phyloP scores from a whole-genome alignment of 2,888 invertebrate species.

The Nephrotoma guestfalica region DNA sequence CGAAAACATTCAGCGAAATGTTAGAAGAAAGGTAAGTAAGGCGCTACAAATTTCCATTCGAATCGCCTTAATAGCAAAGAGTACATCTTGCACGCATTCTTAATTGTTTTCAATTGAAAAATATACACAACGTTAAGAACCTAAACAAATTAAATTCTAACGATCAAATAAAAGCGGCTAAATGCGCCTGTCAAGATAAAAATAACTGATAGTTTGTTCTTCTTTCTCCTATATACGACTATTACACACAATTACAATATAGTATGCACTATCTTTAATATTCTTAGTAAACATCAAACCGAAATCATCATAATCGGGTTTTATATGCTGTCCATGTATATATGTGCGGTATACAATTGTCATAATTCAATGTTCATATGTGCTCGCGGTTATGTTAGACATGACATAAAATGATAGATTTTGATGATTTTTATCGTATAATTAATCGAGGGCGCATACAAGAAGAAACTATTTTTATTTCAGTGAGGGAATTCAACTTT shows the following conservation, averaged over 20 bases:
- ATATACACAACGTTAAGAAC: neutral
- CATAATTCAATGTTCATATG: neutral
- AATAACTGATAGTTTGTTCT: neutral
- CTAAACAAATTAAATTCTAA: neutral
- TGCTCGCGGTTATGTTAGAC: neutral
- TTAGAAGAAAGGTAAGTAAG: constrained; percentile 62
- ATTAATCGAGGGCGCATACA: neutral
- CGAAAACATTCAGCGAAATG: constrained; percentile 91
- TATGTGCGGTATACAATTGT: neutral
- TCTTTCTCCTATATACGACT: neutral
- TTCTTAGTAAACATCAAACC: neutral
- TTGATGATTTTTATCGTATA: neutral
- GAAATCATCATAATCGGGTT: neutral
- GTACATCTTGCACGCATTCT: no score
- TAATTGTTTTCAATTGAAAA: neutral
- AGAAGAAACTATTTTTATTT: neutral
- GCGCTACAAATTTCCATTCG: no score
- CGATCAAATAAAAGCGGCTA: neutral
- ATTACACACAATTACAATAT: neutral
- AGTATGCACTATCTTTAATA: neutral
- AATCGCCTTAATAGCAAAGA: no score
- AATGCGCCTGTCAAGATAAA: neutral
- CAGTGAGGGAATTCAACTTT: neutral
- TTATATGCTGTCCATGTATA: neutral
- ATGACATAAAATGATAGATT: neutral